Conservation (phyloP, 2,113 vertebrate genomes). For the Anseranas semipalmata region DNA sequence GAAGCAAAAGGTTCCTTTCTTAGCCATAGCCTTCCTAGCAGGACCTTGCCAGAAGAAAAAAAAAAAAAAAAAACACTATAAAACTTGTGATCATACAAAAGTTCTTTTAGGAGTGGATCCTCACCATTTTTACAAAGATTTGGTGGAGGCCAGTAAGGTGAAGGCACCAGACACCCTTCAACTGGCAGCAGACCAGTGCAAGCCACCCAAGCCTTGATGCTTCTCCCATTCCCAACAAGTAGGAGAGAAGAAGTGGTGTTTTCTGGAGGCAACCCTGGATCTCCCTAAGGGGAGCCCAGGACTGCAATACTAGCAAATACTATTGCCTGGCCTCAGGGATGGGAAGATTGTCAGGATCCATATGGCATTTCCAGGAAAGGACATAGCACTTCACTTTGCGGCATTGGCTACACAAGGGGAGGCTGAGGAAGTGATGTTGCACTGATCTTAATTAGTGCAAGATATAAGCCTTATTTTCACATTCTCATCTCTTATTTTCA, state of each 20-base stretch:
- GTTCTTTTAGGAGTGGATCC: not conserved
- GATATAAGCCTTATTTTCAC: not conserved
- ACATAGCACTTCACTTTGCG: not conserved
- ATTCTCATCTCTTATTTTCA: no score
- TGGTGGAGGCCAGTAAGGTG: not conserved
- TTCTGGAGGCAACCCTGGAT: not conserved
- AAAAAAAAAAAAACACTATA: not conserved
- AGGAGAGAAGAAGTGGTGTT: not conserved
- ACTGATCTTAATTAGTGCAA: not conserved
- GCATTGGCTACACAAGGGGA: not conserved
- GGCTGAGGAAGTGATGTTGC: not conserved
- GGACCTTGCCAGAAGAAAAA: not conserved
- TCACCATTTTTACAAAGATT: not conserved
- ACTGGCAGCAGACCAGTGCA: not conserved
- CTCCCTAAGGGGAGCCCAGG: not conserved
- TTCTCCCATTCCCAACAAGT: not conserved
- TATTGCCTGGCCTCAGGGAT: accelerated
- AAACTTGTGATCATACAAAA: not conserved
- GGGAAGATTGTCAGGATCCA: not conserved
- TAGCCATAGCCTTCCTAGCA: not conserved
- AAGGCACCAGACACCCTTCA: not conserved
- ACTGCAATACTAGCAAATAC: not conserved
- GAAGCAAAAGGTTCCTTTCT: not conserved
- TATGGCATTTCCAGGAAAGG: not conserved
- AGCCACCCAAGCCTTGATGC: not conserved